Percentiles rank a stretch among this genome's conserved stretches.
These are phyloP conservation scores for Blastobasis adustella DNA, from an alignment of 2,888 invertebrate genomes.

Conservation along the genomic window DNA sequence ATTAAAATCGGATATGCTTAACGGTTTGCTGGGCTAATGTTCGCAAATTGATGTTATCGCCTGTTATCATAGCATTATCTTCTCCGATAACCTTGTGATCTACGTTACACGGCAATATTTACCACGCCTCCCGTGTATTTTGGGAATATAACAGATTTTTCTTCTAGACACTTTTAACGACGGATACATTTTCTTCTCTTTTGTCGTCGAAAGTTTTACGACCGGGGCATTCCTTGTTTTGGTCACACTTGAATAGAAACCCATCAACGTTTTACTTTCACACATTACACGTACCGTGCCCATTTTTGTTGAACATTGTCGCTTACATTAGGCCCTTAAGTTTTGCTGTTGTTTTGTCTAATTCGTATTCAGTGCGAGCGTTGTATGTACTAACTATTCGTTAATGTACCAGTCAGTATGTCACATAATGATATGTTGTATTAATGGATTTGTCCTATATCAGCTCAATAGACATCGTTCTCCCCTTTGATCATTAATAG, in stretches of 20 bases:
- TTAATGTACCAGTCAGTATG: slow-evolving; percentile 30
- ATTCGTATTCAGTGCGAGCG: slow-evolving; percentile 12
- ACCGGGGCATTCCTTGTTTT: not conserved
- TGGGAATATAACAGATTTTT: not conserved
- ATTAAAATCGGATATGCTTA: too few species aligned
- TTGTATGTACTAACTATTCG: too few species aligned
- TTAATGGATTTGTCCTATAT: slow-evolving; percentile 42
- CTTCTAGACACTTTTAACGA: not conserved
- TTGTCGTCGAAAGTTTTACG: not conserved
- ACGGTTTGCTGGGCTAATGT: slow-evolving; percentile 20
- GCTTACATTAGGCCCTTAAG: slow-evolving; percentile 28
- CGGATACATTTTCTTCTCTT: not conserved
- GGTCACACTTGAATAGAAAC: slow-evolving; percentile 10
- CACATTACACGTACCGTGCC: slow-evolving; percentile 23
- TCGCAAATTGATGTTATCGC: slow-evolving; percentile 27
- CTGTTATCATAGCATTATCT: slow-evolving; percentile 40
- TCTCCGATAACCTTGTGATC: slow-evolving; percentile 36
- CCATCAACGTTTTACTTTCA: slow-evolving; percentile 25
- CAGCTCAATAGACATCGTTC: slow-evolving; percentile 15
- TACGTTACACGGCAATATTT: slow-evolving; percentile 11
- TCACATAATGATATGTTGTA: slow-evolving; percentile 34
- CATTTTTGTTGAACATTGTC: slow-evolving; percentile 27
- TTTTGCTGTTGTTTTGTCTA: slow-evolving; percentile 34
- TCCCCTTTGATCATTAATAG: slow-evolving; percentile 40
- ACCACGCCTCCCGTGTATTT: slow-evolving; percentile 11